These are phyloP conservation scores for Oncopodura yosiiana DNA, from an alignment of 1,140 invertebrate genomes.

Conservation along the genomic window DNA sequence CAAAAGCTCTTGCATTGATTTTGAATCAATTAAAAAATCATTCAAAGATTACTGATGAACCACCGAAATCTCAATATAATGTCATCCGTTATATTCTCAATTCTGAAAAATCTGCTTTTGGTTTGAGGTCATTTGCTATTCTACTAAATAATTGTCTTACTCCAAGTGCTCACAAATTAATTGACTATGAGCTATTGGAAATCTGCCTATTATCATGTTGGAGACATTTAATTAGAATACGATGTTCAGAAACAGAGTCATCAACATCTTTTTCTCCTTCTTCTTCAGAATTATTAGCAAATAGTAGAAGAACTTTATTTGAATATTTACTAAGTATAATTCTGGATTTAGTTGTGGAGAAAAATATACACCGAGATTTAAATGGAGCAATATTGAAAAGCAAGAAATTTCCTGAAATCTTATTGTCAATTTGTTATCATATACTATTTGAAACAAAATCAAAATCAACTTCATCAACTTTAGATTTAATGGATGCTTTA, in stretches of 20 bases:
- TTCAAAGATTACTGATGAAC: slow-evolving; percentile 23
- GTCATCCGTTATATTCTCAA: slow-evolving; percentile 32
- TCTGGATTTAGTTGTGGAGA: slow-evolving; percentile 24
- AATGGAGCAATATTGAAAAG: slow-evolving; percentile 30
- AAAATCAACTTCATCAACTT: neutral
- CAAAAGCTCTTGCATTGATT: slow-evolving; percentile 21
- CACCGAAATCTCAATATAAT: slow-evolving; percentile 21
- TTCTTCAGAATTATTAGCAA: too few species aligned
- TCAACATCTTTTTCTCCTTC: too few species aligned
- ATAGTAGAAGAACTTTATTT: slow-evolving; percentile 22
- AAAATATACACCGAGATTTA: slow-evolving; percentile 22
- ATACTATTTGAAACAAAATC: slow-evolving; percentile 16
- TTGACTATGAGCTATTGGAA: slow-evolving; percentile 29
- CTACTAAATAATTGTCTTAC: slow-evolving; percentile 25
- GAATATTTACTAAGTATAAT: slow-evolving; percentile 28
- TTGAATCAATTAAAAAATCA: slow-evolving; percentile 28
- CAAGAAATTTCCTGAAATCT: slow-evolving; percentile 23
- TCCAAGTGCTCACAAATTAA: slow-evolving; percentile 17
- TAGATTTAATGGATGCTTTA: slow-evolving; percentile 19
- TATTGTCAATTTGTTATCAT: slow-evolving; percentile 27
- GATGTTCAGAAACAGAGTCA: slow-evolving; percentile 21
- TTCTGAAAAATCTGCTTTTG: slow-evolving; percentile 26
- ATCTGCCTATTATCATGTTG: slow-evolving; percentile 28
- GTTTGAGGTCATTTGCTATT: slow-evolving; percentile 29
- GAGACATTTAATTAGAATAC: slow-evolving; percentile 16